Conservation (phyloP, 1,140 invertebrate species). For the Pseudachorutes palmiensis region DNA sequence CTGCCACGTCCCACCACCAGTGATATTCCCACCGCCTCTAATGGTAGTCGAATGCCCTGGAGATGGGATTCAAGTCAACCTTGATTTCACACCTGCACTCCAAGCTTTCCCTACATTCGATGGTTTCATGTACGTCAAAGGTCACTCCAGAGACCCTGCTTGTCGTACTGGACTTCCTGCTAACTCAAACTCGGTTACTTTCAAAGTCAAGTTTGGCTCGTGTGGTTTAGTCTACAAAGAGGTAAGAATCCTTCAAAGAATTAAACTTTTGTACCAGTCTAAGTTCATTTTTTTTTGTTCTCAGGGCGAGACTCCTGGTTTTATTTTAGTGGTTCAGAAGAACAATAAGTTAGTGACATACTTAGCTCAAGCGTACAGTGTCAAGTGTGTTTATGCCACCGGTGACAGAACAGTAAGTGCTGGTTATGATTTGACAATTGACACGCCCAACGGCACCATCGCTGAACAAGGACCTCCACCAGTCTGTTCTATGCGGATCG, state of each 20-base stretch:
- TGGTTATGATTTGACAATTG: constrained; percentile 89
- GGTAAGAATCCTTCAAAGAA: constrained; percentile 48
- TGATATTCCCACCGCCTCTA: constrained; percentile 68
- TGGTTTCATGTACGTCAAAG: constrained; percentile 86
- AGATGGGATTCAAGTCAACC: constrained; percentile 83
- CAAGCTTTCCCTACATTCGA: constrained; percentile 60
- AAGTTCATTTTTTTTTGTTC: constrained; percentile 33
- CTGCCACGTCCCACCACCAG: background rate
- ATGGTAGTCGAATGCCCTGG: constrained; percentile 81
- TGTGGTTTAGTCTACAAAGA: constrained; percentile 86
- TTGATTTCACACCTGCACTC: constrained; percentile 53
- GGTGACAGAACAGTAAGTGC: constrained; percentile 86
- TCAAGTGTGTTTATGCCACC: constrained; percentile 87
- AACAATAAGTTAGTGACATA: constrained; percentile 89
- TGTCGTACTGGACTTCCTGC: constrained; percentile 71
- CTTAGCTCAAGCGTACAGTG: constrained; percentile 87
- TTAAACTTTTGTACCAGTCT: background rate
- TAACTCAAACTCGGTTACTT: constrained; percentile 65
- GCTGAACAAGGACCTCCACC: constrained; percentile 90
- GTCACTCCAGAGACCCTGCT: constrained; percentile 83
- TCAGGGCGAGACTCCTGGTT: constrained; percentile 73
- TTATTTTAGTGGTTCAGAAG: constrained; percentile 86
- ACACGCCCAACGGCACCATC: constrained; percentile 84
- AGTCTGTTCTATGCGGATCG: constrained; percentile 83
- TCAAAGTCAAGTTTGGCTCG: constrained; percentile 83